Evolutionary conservation across 1,140 invertebrate species (phyloP), one percentile per base, ranked within the genome.

Genomic region (Drosophila mojavensis): DNA sequence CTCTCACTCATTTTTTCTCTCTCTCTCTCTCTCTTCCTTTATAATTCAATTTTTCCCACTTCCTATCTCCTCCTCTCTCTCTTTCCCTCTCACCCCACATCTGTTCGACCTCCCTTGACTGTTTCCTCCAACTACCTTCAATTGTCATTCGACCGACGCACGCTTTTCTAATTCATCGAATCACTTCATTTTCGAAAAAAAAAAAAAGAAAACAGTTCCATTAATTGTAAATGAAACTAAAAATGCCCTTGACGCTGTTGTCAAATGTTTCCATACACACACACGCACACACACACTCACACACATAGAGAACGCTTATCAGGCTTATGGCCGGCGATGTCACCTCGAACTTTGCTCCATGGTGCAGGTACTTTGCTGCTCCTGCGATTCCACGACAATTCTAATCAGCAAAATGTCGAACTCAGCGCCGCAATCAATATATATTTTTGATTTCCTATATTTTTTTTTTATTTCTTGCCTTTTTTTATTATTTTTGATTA

Each of bases 241-340:
- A 73, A 61, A 73, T 68, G 70, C 50, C 64, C 64, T 73, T 73
- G 70, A 15, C 39, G 43, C 43, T 39, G 33, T 36, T 72, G 69
- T 59, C 69, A 66, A 58, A 59, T 65, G 77, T 75, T 79, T 74
- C 24, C 5, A 33, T 33, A 33, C 24, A 11, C 11, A 39, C 36
- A 39, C 36, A 39, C 36, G 2, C 11, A 39, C 36, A 39, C 36
- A 39, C 82, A 33, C 24, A 39, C 11, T 11, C 36, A 11, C 36
- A 39, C 3, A 13, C 11, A 13, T 7, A 39, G 36, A 85, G 71
- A 56, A 68, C 66, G 78, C 82, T 86, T 85, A 85, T 85, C 81
- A 86, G 70, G 75, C 78, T 53, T 5, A 54, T 53, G 48, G 24
- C 4, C 17, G 15, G 20, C 36, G 6, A 33, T 60, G 56, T 61